These are phyloP conservation scores for Pygathrix nemaeus DNA, from an alignment of 2,113 vertebrate species.

Conservation along the genomic window DNA sequence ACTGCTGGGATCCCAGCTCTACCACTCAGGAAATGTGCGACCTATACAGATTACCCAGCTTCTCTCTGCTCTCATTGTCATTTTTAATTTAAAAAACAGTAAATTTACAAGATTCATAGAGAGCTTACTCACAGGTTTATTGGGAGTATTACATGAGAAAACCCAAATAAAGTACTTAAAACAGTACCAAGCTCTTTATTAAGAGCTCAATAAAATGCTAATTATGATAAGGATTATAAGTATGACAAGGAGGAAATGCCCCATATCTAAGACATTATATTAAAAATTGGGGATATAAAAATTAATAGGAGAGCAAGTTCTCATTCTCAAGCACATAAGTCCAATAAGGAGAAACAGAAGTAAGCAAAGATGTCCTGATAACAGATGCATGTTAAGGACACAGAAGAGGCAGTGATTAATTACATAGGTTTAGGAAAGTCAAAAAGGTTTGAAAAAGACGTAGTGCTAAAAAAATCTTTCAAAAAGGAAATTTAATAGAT, in stretches of 20 bases:
- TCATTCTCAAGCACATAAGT: neutral
- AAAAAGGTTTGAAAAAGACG: neutral
- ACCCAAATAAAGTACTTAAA: neutral
- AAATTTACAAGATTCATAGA: neutral
- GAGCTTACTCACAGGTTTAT: neutral
- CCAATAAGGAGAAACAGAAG: neutral
- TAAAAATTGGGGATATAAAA: neutral
- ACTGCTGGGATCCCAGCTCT: neutral
- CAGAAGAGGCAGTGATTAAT: neutral
- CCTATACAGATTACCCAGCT: accelerated
- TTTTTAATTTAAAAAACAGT: neutral
- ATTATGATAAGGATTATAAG: neutral
- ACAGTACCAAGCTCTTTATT: neutral
- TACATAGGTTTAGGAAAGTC: neutral
- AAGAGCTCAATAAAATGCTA: neutral
- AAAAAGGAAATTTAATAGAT: neutral
- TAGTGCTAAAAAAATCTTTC: neutral
- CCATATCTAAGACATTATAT: neutral
- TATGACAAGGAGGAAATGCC: neutral
- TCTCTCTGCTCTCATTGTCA: neutral
- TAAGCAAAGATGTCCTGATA: neutral
- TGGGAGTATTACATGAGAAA: constrained; percentile 7
- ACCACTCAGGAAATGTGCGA: neutral
- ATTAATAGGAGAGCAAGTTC: neutral
- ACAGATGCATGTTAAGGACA: neutral